phyloP scores from a whole-genome alignment of 2,113 vertebrate species.

The Craseonycteris thonglongyai region DNA sequence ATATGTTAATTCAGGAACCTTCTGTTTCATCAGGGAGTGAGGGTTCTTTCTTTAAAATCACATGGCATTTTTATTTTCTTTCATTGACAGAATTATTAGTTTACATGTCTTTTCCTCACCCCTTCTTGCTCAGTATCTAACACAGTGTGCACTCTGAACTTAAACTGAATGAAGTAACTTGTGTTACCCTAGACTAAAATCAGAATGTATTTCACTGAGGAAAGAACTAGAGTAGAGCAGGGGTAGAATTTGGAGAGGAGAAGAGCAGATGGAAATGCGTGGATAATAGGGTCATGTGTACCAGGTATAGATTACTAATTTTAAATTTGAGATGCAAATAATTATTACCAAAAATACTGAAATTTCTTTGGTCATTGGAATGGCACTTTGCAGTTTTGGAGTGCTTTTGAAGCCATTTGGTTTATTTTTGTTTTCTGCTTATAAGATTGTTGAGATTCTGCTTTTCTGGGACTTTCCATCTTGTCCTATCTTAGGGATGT shows the following conservation, averaged over 20 bases:
- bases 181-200: neutral
- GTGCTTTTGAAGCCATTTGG: neutral
- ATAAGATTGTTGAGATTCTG: neutral
- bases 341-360: neutral
- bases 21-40: neutral
- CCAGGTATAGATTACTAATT: neutral
- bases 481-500: neutral
- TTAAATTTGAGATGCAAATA: neutral
- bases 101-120: neutral
- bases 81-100: neutral
- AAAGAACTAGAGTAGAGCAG: neutral
- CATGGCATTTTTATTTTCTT: neutral
- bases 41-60: neutral
- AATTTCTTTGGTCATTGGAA: neutral
- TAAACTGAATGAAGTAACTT: neutral
- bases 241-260: neutral
- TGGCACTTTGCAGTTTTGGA: neutral
- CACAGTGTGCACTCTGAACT: neutral
- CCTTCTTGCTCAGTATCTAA: neutral
- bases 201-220: neutral
- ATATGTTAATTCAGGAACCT: neutral
- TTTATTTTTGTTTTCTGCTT: constrained; percentile 7
- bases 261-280: neutral
- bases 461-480: neutral
- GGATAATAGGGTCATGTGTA: neutral